These are phyloP conservation scores for Apaloderma vittatum DNA, from an alignment of 2,113 vertebrate species.

Conservation along the genomic window DNA sequence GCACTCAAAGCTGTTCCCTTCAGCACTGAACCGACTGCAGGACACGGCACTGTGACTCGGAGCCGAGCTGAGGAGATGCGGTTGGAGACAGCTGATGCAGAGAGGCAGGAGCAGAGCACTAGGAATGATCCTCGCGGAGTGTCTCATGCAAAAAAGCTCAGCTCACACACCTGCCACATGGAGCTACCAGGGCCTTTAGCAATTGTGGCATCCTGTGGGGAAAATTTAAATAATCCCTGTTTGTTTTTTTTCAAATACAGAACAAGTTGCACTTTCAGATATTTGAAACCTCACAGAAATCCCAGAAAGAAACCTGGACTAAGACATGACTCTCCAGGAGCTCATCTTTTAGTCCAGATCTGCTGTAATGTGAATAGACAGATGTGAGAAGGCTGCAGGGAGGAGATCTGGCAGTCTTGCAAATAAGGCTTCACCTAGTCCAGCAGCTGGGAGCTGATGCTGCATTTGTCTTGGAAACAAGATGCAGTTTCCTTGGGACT, in stretches of 20 bases:
- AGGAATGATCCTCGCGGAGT: accelerated
- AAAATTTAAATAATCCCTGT: neutral
- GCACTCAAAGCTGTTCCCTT: neutral
- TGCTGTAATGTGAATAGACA: neutral
- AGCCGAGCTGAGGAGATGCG: neutral
- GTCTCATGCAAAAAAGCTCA: accelerated
- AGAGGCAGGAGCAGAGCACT: neutral
- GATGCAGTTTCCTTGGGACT: neutral
- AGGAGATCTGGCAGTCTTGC: neutral
- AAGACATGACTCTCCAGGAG: neutral
- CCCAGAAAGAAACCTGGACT: neutral
- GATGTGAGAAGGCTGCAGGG: accelerated
- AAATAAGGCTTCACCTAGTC: neutral
- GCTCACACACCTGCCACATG: accelerated
- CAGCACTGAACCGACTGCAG: accelerated
- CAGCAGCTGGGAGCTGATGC: neutral
- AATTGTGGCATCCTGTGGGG: neutral
- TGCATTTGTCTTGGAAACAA: neutral
- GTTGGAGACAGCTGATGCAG: neutral
- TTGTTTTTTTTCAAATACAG: neutral
- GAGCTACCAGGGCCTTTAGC: neutral
- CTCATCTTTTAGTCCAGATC: neutral
- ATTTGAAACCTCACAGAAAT: neutral
- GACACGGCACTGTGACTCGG: accelerated
- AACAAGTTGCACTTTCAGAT: neutral